phyloP scores from a whole-genome alignment of 1,140 invertebrate species.

The Pygmarrhopalites habei region DNA sequence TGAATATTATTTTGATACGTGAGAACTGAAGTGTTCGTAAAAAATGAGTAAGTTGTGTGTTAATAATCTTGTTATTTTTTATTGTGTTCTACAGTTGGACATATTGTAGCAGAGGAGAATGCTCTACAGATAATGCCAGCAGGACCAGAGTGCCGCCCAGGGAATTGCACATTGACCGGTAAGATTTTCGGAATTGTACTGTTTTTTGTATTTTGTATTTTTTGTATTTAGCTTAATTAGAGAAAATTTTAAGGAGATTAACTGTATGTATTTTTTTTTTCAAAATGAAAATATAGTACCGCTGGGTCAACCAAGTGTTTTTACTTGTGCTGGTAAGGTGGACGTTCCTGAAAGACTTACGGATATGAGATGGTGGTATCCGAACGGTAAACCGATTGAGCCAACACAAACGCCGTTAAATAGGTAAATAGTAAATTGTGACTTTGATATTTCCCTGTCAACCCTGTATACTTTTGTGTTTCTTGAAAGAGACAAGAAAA shows the following conservation, averaged over 20 bases:
- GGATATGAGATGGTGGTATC: conserved; percentile 44
- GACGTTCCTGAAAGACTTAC: conserved; percentile 42
- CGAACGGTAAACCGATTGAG: conserved; percentile 40
- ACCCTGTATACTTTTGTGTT: neutral
- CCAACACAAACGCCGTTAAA: conserved; percentile 32
- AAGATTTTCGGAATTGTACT: neutral
- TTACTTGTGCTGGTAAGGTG: conserved; percentile 43
- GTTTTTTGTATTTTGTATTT: neutral
- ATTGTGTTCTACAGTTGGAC: too few relatives aligned
- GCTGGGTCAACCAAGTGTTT: conserved; percentile 28
- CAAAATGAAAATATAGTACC: neutral
- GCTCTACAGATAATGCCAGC: too few relatives aligned
- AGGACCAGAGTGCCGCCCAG: too few relatives aligned
- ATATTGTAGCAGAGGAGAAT: too few relatives aligned
- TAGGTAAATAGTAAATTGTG: conserved; percentile 34
- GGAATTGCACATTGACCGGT: neutral
- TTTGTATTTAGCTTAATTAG: neutral
- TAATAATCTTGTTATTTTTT: too few relatives aligned
- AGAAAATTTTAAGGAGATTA: neutral
- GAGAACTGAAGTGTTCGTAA: too few relatives aligned
- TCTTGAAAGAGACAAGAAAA: too few relatives aligned
- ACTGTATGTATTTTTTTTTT: neutral
- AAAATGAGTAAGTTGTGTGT: too few relatives aligned
- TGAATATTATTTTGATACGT: too few relatives aligned
- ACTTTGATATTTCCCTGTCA: neutral